Base-by-base conservation (phyloP, 2,888 invertebrate genomes). In the Spicauda simplicius region DNA sequence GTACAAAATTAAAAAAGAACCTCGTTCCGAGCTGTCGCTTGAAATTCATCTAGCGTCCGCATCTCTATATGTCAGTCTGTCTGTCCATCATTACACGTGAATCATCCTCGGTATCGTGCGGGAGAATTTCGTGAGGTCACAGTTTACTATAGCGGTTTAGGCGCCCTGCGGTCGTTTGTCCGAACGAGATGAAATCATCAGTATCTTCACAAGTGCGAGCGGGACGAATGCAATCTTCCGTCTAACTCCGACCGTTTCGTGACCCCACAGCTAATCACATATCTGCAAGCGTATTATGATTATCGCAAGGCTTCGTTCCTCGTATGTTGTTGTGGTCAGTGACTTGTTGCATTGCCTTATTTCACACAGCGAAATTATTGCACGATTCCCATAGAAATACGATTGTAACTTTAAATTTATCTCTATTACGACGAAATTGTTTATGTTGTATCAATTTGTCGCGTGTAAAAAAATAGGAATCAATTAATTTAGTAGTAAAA, bases 71-170 rank as follows among this genome's bases (percentile, higher is more conserved):
- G 87, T 87, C 87, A 84, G 85, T 71, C 74, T 72, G 77, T 83
- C 80, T 78, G 82, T 86, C 87, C 87, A 79, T 90, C 88, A 90
- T 91, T 90, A 88, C 79, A 86, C 82, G 84, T 90, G 91, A 91
- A 88, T 91, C 91, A 91, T 85, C 85, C 81, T 77, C 81, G 75
- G 85, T 87, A 90, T 87, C 90, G 90, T 89, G 90, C 88, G 74
- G 77, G 85, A 87, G 90, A 87, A 91, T 92, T 92, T 92, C 91
- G 92, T 91, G 91, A 91, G 92, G 92, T 92, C 91, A 91, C 90
- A 92, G 92, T 91, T 91, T 91, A 91, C 85, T 91, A 87, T 92
- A 91, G 91, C 92, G 92, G 92, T 90, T 86, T 87, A 85, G 86
- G 88, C 87, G 91, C 90, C 90, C 91, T 88, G 87, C 87, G 90